A percentile compares a stretch with the other conserved stretches of the same genome.
Evolutionary conservation across 2,888 invertebrate genomes (phyloP).

Genomic region (Neocrepidodera transversa): DNA sequence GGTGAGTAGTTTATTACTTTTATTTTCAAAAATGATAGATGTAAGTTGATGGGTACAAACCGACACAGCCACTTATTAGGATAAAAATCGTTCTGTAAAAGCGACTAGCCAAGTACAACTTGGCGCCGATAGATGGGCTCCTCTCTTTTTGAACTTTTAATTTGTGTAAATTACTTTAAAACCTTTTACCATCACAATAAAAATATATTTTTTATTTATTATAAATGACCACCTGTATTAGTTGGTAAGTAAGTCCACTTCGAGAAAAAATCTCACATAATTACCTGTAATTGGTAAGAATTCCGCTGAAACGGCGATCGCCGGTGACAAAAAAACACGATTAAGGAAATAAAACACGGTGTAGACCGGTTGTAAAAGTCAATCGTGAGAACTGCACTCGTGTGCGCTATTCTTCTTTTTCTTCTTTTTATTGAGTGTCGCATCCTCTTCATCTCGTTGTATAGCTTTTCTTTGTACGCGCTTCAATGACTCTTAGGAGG

Average conservation of each 20-base stretch:
- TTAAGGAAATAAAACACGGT: conserved; percentile 51
- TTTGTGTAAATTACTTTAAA: too few species aligned
- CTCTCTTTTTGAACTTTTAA: too few species aligned
- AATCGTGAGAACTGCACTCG: conserved; percentile 51
- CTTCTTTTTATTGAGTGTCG: conserved; percentile 14
- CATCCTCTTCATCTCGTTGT: conserved; percentile 17
- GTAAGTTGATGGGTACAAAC: too few species aligned
- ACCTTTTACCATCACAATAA: too few species aligned
- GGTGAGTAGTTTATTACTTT: too few species aligned
- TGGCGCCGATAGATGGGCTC: too few species aligned
- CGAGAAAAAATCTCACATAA: conserved; percentile 43
- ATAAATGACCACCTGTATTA: conserved; percentile 32
- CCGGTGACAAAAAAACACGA: conserved; percentile 50
- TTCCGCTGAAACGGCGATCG: conserved; percentile 51
- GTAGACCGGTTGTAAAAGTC: conserved; percentile 40
- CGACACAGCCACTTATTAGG: too few species aligned
- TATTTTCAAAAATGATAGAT: too few species aligned
- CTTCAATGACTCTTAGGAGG: conserved; percentile 30
- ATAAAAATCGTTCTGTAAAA: too few species aligned
- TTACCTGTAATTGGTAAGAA: conserved; percentile 55
- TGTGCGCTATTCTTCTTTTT: conserved; percentile 12
- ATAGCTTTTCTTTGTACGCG: conserved; percentile 14
- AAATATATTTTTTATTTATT: too few species aligned
- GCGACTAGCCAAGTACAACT: too few species aligned
- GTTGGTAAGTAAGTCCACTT: conserved; percentile 18